Percentiles rank a stretch among this genome's conserved stretches.
Evolutionary conservation across 2,888 invertebrate species (phyloP).

Genomic region (Noctuana brunneofusca): DNA sequence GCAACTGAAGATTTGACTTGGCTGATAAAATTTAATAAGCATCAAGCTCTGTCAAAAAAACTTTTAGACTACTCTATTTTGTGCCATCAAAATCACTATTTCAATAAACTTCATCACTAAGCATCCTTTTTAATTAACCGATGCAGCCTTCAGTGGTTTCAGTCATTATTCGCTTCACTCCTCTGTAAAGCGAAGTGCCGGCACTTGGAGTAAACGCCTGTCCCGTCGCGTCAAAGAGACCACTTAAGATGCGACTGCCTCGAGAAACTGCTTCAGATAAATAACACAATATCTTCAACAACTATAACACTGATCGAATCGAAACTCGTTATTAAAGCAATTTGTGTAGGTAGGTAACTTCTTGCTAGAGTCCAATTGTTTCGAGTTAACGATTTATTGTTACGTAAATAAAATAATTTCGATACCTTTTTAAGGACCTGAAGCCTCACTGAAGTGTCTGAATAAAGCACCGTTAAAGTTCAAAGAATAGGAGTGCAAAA

Average conservation of each 20-base stretch:
- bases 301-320: not conserved
- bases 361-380: too few relatives aligned
- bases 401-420: too few relatives aligned
- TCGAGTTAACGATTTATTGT: too few relatives aligned
- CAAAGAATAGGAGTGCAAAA: too few relatives aligned
- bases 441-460: too few relatives aligned
- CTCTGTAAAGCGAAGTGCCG: not conserved
- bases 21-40: too few relatives aligned
- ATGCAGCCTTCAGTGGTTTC: not conserved
- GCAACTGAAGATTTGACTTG: too few relatives aligned
- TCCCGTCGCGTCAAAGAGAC: not conserved
- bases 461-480: too few relatives aligned
- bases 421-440: too few relatives aligned
- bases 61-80: too few relatives aligned
- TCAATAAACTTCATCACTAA: not conserved
- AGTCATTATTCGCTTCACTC: conserved; percentile 1
- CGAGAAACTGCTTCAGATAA: not conserved
- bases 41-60: too few relatives aligned
- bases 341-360: too few relatives aligned
- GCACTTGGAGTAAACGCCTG: not conserved
- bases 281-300: conserved; percentile 2
- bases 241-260: not conserved
- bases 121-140: not conserved
- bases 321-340: not conserved
- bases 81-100: not conserved